These are phyloP conservation scores for Euphydryas editha DNA, from an alignment of 2,888 invertebrate genomes.

Conservation along the genomic window DNA sequence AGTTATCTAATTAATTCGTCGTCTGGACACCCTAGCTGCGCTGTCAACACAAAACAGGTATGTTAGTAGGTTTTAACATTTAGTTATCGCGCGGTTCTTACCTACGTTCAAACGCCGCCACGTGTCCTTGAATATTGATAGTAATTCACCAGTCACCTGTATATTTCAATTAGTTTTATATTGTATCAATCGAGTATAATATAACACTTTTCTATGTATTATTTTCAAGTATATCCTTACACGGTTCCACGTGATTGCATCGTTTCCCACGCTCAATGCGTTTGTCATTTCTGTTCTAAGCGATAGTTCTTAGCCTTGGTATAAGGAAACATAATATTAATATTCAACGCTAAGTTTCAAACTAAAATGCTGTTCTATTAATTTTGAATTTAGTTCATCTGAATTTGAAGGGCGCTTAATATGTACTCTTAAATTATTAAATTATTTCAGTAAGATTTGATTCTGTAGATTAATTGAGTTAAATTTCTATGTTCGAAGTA, in stretches of 20 bases:
- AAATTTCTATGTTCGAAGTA: neutral
- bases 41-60: too few relatives aligned
- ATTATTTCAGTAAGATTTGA: neutral
- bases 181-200: too few relatives aligned
- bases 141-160: too few relatives aligned
- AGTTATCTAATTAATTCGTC: too few relatives aligned
- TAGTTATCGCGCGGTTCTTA: too few relatives aligned
- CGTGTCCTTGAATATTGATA: too few relatives aligned
- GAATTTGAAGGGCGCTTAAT: conserved; percentile 26
- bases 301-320: conserved; percentile 24
- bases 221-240: neutral
- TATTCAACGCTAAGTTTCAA: conserved; percentile 23
- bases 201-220: neutral
- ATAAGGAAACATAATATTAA: conserved; percentile 26
- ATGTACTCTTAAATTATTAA: neutral
- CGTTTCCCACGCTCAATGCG: conserved; percentile 3
- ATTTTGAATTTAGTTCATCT: conserved; percentile 25
- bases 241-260: neutral
- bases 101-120: too few relatives aligned
- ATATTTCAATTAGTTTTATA: too few relatives aligned
- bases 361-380: conserved; percentile 26
- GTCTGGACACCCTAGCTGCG: too few relatives aligned
- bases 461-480: neutral
- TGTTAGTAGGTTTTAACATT: too few relatives aligned
- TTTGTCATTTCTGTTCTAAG: conserved; percentile 7